A percentile compares a stretch with the other conserved stretches of the same genome.
phyloP scores from a whole-genome alignment of 2,113 vertebrate genomes.

The Melierax canorus region DNA sequence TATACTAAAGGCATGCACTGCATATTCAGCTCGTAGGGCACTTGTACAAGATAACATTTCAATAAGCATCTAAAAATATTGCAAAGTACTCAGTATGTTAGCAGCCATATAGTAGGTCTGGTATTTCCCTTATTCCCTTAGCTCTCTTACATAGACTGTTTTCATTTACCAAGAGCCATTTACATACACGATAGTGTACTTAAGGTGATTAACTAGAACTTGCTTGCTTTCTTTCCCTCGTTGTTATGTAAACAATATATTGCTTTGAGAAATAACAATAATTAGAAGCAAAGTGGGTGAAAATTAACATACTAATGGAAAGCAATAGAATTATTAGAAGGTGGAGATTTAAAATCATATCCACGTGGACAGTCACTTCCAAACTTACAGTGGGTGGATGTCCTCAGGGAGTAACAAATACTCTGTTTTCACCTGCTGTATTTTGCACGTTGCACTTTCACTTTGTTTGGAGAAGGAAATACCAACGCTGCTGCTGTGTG shows the following conservation, averaged over 20 bases:
- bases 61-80: background rate
- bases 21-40: background rate
- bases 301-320: background rate
- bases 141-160: background rate
- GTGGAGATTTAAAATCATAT: background rate
- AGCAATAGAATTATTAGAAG: background rate
- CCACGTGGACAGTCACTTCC: background rate
- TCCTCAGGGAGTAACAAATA: background rate
- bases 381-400: background rate
- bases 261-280: background rate
- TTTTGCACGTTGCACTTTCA: background rate
- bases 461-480: background rate
- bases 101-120: background rate
- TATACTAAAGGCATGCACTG: rapidly evolving
- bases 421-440: background rate
- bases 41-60: background rate
- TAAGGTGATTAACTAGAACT: background rate
- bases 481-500: background rate
- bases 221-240: background rate
- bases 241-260: background rate
- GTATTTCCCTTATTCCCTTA: background rate
- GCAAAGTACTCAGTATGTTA: rapidly evolving
- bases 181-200: background rate
- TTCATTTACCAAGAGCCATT: background rate
- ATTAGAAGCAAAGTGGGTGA: background rate